phyloP scores from a whole-genome alignment of 2,797 vertebrate genomes.

The Parotocinclus haroldoi region DNA sequence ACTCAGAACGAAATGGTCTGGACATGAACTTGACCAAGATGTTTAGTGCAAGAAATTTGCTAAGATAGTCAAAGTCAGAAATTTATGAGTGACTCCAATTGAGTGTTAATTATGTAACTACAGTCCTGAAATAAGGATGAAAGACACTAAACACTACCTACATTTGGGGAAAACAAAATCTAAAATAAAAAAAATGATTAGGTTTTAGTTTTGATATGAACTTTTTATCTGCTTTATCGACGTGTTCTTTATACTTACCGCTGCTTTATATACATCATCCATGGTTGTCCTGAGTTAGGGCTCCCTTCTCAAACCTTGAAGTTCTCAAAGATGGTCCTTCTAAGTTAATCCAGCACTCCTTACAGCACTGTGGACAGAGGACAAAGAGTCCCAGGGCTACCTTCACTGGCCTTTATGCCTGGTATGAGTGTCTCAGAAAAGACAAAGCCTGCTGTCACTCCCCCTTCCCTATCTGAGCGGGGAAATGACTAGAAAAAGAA shows the following conservation, averaged over 20 bases:
- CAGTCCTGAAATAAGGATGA: no score
- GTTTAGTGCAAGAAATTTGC: no score
- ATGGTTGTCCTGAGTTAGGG: conserved; percentile 57
- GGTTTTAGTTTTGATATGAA: no score
- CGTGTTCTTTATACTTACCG: conserved; percentile 61
- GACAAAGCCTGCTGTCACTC: conserved; percentile 55
- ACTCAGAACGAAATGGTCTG: no score
- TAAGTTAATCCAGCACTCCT: conserved; percentile 37
- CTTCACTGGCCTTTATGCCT: conserved; percentile 60
- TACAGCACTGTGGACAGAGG: conserved; percentile 45
- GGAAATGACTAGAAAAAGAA: conserved; percentile 63
- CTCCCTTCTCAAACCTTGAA: conserved; percentile 19
- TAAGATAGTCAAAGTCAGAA: no score
- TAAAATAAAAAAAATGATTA: no score
- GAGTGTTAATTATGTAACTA: no score
- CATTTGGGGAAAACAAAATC: no score
- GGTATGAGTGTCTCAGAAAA: conserved; percentile 59
- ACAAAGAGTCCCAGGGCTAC: conserved; percentile 53
- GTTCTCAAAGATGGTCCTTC: conserved; percentile 42
- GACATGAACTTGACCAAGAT: no score
- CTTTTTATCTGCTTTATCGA: no score
- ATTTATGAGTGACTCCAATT: no score
- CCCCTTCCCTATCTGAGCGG: conserved; percentile 54
- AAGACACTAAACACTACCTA: no score
- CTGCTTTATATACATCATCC: conserved; percentile 83